Evolutionary conservation across 2,888 invertebrate genomes (phyloP), one percentile per base, ranked within the genome.

Genomic region (Therioaphis trifolii): DNA sequence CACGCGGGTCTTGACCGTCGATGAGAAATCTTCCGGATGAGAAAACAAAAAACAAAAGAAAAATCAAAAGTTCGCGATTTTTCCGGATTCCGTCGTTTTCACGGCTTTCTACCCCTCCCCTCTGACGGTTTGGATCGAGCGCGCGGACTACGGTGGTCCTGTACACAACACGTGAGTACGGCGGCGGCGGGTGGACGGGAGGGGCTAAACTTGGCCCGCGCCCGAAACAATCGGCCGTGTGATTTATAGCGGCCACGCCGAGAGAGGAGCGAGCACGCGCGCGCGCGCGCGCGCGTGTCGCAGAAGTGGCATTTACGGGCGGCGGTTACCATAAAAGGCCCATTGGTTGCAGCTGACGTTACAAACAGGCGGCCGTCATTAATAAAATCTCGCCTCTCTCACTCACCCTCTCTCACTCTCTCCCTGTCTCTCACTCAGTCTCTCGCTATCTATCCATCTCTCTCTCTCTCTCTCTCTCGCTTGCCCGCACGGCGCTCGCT

Each of bases 331-430:
- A 74, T 82, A 82, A 74, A 82, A 52, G 63, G 63, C 52, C 82
- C 82, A 82, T 82, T 82, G 82, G 82, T 82, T 82, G 82, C 82
- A 82, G 82, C 82, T 74, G 82, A 82, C 82, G 82, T 82, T 82
- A 82, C 82, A 82, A 82, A 82, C 82, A 82, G 82, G 52, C 72
- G 52, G 49, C 63, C 61, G 82, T 82, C 82, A 74, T 82, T 82
- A 82, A 82, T 82, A 82, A 74, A 82, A 82, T 74, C 74, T 74
- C 49, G 29, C 74, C 21, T 52, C 15, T 1, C 72, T 5, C 69
- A 7, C 63, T 14, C n/a, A 2, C 68, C 27, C 61, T 14, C 27
- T 4, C 43, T 9, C 40, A 27, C 55, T 21, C 9, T 18, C 21
- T n/a, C n/a, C n/a, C n/a, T n/a, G n/a, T n/a, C n/a, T n/a, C n/a